Conservation (phyloP, 2,113 vertebrate species). For the Scomber scombrus region DNA sequence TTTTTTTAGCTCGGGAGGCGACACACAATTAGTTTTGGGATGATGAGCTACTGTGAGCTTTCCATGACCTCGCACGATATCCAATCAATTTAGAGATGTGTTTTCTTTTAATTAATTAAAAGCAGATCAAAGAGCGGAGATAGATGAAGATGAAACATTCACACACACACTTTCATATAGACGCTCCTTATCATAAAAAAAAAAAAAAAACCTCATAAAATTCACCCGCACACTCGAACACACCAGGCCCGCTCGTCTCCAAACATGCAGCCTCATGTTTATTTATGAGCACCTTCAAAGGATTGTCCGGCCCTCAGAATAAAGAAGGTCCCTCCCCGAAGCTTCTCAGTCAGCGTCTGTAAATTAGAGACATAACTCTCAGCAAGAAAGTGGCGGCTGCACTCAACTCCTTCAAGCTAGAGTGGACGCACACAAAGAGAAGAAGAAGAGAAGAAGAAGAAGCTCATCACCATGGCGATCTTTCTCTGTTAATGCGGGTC, state of each 20-base stretch:
- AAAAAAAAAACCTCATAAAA: conserved; percentile 5
- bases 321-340: conserved; percentile 19
- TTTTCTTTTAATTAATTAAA: conserved; percentile 52
- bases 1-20: not conserved
- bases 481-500: conserved; percentile 24
- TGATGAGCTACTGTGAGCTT: conserved; percentile 34
- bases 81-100: conserved; percentile 43
- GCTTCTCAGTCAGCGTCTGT: conserved; percentile 33
- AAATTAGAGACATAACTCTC: conserved; percentile 34
- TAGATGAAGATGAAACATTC: conserved; percentile 46
- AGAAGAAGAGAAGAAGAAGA: not conserved
- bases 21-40: conserved; percentile 27
- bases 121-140: conserved; percentile 54
- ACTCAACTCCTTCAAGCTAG: not conserved
- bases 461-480: not conserved
- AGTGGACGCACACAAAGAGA: conserved; percentile 1
- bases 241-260: conserved; percentile 35
- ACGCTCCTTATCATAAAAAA: conserved; percentile 17
- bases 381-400: not conserved
- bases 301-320: conserved; percentile 46
- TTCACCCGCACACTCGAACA: not conserved
- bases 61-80: conserved; percentile 31
- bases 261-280: conserved; percentile 67
- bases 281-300: conserved; percentile 79
- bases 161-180: conserved; percentile 14